Percentiles rank a stretch among this genome's conserved stretches.
Conservation (phyloP, 2,797 vertebrate genomes). For the Glyptemys insculpta region DNA sequence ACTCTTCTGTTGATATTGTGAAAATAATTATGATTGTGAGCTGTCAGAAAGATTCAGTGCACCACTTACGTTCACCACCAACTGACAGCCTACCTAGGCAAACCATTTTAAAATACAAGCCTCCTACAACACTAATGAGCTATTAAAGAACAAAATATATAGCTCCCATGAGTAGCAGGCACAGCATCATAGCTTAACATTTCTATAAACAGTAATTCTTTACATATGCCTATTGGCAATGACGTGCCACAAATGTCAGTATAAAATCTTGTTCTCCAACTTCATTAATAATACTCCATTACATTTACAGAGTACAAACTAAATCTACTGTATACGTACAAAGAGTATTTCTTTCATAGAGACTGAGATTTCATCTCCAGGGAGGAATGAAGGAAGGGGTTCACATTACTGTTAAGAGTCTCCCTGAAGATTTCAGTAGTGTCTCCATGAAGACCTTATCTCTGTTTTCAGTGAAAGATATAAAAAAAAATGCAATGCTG, state of each 20-base stretch:
- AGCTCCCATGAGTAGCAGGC: constrained; percentile 41
- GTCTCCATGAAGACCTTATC: neutral
- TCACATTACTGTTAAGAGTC: neutral
- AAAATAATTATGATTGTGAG: constrained; percentile 72
- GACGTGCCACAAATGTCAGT: constrained; percentile 64
- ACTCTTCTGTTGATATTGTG: constrained; percentile 55
- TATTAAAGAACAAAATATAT: constrained; percentile 57
- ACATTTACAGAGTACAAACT: neutral
- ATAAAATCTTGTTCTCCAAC: constrained; percentile 10
- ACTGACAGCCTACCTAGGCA: constrained; percentile 54
- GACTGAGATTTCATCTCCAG: neutral
- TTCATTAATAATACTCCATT: constrained; percentile 43
- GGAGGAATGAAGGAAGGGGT: neutral
- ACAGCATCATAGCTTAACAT: constrained; percentile 40
- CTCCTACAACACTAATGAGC: constrained; percentile 56
- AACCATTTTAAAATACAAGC: constrained; percentile 57
- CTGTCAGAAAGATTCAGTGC: constrained; percentile 62
- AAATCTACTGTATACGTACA: neutral
- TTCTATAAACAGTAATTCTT: constrained; percentile 73
- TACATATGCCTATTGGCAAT: constrained; percentile 47
- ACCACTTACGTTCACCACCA: constrained; percentile 52
- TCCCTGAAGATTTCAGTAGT: neutral
- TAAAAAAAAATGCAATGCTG: neutral
- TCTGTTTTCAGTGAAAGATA: neutral
- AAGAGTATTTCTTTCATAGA: neutral